Conservation (phyloP, 2,888 invertebrate species). For the Caenorhabditis japonica region DNA sequence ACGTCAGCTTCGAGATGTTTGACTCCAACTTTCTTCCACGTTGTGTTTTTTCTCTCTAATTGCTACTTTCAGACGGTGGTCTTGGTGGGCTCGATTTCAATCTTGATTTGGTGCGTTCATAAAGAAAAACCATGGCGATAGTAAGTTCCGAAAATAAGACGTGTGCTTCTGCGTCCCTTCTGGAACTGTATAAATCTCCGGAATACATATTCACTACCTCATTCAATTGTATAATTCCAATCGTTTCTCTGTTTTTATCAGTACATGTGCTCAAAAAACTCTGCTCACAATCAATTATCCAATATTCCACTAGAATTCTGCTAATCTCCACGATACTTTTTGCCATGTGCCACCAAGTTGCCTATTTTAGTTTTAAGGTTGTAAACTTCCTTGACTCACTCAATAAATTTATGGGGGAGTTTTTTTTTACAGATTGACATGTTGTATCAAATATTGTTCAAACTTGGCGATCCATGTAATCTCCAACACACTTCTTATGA, state of each 20-base stretch:
- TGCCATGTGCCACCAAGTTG: constrained; percentile 23
- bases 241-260: constrained; percentile 13
- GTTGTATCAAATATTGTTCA: constrained; percentile 24
- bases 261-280: constrained; percentile 1
- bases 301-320: constrained; percentile 26
- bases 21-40: too few relatives aligned
- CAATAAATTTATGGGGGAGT: too few relatives aligned
- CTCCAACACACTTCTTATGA: constrained; percentile 34
- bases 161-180: constrained; percentile 16
- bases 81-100: too few relatives aligned
- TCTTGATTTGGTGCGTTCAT: too few relatives aligned
- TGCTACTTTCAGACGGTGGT: too few relatives aligned
- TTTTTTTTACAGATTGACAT: constrained; percentile 9
- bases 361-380: constrained; percentile 30
- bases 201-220: neutral
- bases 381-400: neutral
- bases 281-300: constrained; percentile 32
- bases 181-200: constrained; percentile 11
- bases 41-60: too few relatives aligned
- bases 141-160: constrained; percentile 27
- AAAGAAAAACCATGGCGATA: constrained; percentile 19
- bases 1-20: too few relatives aligned
- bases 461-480: constrained; percentile 10
- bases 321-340: constrained; percentile 28
- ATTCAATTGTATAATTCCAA: constrained; percentile 9